phyloP scores from a whole-genome alignment of 2,113 vertebrate species.

The Sprattus sprattus region DNA sequence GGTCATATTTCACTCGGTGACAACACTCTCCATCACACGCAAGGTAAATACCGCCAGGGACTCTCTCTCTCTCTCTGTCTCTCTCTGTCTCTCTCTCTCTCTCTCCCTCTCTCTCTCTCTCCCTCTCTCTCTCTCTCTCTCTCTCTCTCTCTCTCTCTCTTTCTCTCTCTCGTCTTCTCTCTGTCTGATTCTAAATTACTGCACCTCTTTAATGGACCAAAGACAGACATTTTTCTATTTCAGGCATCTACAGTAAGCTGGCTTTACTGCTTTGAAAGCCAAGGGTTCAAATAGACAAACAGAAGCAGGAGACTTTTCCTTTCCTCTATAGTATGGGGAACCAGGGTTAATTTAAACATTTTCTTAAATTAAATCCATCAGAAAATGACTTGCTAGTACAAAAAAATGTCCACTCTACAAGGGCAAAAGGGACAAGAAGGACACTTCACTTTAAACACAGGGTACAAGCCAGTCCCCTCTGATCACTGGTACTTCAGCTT shows the following conservation, averaged over 20 bases:
- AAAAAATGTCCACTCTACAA: neutral
- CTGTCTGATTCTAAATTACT: neutral
- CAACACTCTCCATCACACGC: constrained; percentile 19
- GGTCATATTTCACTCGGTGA: constrained; percentile 28
- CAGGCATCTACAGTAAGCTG: neutral
- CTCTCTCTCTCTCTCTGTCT: constrained; percentile 9
- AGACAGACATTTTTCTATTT: neutral
- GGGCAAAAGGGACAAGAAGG: neutral
- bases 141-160: neutral
- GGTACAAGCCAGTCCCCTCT: neutral
- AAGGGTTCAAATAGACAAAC: neutral
- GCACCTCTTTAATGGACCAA: neutral
- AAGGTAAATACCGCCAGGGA: constrained; percentile 9
- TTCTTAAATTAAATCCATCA: neutral
- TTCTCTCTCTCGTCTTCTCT: neutral
- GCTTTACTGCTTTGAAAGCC: neutral
- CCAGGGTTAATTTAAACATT: neutral
- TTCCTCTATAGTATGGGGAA: neutral
- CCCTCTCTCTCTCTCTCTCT: constrained; percentile 15
- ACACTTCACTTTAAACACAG: neutral
- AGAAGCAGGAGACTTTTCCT: neutral
- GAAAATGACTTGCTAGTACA: neutral
- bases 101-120: neutral
- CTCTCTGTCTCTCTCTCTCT: neutral
- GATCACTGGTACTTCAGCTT: neutral